phyloP scores from a whole-genome alignment of 1,140 invertebrate species.

The Lepidostoma basale region DNA sequence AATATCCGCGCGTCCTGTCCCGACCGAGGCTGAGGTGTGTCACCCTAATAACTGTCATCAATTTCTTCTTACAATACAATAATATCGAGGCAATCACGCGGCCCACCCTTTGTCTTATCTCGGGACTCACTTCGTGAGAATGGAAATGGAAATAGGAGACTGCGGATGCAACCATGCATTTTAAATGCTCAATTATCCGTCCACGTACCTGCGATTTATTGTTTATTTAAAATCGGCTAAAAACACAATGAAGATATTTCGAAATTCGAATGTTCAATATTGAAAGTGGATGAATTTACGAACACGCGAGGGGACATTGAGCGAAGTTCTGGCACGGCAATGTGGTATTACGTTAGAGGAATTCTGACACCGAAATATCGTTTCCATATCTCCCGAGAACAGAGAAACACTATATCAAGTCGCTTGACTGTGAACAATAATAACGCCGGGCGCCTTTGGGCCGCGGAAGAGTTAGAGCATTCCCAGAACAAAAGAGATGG shows the following conservation, averaged over 20 bases:
- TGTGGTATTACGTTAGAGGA: too few species aligned
- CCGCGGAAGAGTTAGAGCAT: slow-evolving; percentile 29
- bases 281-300: too few species aligned
- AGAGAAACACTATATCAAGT: slow-evolving; percentile 2
- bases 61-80: slow-evolving; percentile 26
- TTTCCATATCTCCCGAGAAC: neutral
- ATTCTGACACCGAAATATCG: slow-evolving; percentile 10
- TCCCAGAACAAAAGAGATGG: slow-evolving; percentile 42
- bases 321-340: too few species aligned
- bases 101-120: slow-evolving; percentile 17
- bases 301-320: too few species aligned
- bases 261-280: too few species aligned
- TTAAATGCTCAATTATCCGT: too few species aligned
- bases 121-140: slow-evolving; percentile 24
- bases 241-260: too few species aligned
- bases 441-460: slow-evolving; percentile 19
- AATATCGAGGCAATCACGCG: slow-evolving; percentile 11
- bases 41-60: slow-evolving; percentile 43
- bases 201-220: too few species aligned
- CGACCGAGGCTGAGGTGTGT: slow-evolving; percentile 31
- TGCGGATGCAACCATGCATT: neutral
- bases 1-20: slow-evolving; percentile 29
- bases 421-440: slow-evolving; percentile 35
- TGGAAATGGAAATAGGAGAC: slow-evolving; percentile 14
- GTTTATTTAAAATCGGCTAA: too few species aligned